phyloP scores from a whole-genome alignment of 2,113 vertebrate genomes.

The Aphelocoma coerulescens region DNA sequence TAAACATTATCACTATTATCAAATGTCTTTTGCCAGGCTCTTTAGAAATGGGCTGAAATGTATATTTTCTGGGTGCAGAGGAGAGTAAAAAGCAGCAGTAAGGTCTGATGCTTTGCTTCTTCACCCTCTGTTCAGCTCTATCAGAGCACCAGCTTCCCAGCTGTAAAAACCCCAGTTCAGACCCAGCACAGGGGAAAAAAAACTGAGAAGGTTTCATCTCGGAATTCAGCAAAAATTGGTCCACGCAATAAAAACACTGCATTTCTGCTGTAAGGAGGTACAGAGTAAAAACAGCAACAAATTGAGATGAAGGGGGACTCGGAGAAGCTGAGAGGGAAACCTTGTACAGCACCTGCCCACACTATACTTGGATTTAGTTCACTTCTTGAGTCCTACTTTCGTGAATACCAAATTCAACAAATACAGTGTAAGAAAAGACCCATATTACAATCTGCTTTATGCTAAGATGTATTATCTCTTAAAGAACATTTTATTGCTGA shows the following conservation, averaged over 20 bases:
- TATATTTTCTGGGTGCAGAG: background rate
- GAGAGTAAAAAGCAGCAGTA: background rate
- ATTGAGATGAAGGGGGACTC: background rate
- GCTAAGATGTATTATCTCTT: background rate
- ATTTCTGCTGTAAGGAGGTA: background rate
- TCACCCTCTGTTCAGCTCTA: background rate
- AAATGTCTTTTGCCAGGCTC: background rate
- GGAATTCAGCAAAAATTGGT: background rate
- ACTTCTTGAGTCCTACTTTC: background rate
- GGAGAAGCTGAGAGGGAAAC: background rate
- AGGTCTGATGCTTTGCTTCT: background rate
- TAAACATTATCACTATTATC: background rate
- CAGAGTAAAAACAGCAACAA: background rate
- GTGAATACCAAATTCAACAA: background rate
- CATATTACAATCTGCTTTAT: background rate
- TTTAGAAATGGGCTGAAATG: background rate
- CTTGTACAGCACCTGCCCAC: background rate
- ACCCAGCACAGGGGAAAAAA: background rate
- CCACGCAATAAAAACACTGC: background rate
- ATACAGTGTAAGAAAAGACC: background rate
- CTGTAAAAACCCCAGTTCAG: background rate
- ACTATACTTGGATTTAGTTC: background rate
- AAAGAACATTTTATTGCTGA: conserved; percentile 26
- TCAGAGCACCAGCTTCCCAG: background rate
- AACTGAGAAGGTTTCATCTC: background rate